Evolutionary conservation across 2,888 invertebrate species (phyloP), one percentile per base, ranked within the genome.

Genomic region (Fragum fragum): DNA sequence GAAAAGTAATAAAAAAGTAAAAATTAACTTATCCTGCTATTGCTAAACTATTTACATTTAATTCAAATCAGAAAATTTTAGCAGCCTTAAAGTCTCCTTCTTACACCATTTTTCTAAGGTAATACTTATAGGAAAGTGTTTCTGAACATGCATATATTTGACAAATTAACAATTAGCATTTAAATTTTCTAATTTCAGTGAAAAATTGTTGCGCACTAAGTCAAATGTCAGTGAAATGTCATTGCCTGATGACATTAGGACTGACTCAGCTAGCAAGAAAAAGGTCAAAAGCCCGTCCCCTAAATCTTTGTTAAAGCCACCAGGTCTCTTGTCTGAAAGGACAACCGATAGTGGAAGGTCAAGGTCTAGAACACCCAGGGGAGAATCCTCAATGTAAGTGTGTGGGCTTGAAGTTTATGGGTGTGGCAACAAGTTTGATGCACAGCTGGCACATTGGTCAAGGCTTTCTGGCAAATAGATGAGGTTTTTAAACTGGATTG

Each of bases 151-250:
- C n/a, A n/a, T n/a, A n/a, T n/a, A n/a, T n/a, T n/a, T n/a, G n/a
- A n/a, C n/a, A n/a, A n/a, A n/a, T n/a, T n/a, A n/a, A n/a, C n/a
- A n/a, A n/a, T n/a, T n/a, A n/a, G n/a, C n/a, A n/a, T n/a, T n/a
- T n/a, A n/a, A n/a, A 39, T 39, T 23, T 55, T 47, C 6, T 42
- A 28, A n/a, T 79, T 79, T 23, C 81, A 81, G 77, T 57, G 61
- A 57, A 21, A 42, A 47, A n/a, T 26, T 74, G 32, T 74, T 77
- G 26, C 53, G 81, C 18, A 77, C 77, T 23, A 73, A 70, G 9
- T 70, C 74, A 1, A 42, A 79, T 23, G 47, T 68, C n/a, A 81
- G 73, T 71, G 81, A 81, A 47, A 29, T 77, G 42, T 81, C 81
- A 1, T 28, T 81, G 21, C 70, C 73, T 18, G 77, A 81, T 11